These are phyloP conservation scores for Lithobates sylvaticus DNA, from an alignment of 2,797 vertebrate species.

Conservation along the genomic window DNA sequence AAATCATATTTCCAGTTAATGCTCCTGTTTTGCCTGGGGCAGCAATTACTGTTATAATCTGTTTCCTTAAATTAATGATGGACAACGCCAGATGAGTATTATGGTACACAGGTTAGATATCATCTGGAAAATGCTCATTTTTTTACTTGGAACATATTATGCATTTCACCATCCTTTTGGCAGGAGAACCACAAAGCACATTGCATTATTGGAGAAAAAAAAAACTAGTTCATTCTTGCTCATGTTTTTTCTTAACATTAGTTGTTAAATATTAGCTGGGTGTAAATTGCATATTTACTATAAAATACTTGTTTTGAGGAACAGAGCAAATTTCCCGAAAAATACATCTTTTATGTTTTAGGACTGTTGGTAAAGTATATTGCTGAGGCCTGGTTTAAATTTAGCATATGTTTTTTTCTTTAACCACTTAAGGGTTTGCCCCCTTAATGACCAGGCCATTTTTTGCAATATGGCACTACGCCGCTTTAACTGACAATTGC, in stretches of 20 bases:
- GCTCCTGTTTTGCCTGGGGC: conserved; percentile 38
- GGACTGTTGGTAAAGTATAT: background rate
- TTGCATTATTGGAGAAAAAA: background rate
- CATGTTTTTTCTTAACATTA: background rate
- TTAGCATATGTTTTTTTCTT: background rate
- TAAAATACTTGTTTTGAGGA: background rate
- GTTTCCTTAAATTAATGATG: conserved; percentile 34
- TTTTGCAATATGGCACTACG: no score
- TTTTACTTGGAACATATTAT: conserved; percentile 22
- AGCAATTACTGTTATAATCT: conserved; percentile 36
- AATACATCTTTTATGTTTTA: background rate
- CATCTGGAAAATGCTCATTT: conserved; percentile 50
- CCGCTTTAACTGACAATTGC: no score
- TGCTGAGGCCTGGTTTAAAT: background rate
- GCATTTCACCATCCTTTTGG: conserved; percentile 15
- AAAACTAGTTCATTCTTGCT: background rate
- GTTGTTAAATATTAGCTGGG: conserved; percentile 6
- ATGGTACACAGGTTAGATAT: conserved; percentile 24
- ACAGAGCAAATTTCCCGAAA: background rate
- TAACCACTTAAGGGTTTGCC: no score
- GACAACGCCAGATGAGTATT: conserved; percentile 17
- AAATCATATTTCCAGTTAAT: conserved; percentile 47
- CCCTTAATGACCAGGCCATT: no score
- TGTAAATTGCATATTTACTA: background rate
- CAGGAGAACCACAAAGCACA: background rate